phyloP scores from a whole-genome alignment of 1,140 invertebrate species.

The Oncopeltus fasciatus region DNA sequence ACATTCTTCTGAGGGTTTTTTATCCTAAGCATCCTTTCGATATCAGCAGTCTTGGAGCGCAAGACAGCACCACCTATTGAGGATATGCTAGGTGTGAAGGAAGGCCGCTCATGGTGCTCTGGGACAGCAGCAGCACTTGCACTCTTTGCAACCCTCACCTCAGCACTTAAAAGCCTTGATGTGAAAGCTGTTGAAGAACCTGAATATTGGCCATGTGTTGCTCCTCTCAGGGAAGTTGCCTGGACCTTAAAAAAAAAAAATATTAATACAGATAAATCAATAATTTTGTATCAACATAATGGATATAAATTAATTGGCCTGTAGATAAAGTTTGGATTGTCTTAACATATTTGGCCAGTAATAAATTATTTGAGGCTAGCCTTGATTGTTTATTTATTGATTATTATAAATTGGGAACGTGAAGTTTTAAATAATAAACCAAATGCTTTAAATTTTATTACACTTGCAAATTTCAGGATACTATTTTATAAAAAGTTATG shows the following conservation, averaged over 20 bases:
- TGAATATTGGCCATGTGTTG: no score
- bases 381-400: no score
- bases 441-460: no score
- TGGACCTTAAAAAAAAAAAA: conserved; percentile 3
- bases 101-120: conserved; percentile 3
- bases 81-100: conserved; percentile 40
- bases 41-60: conserved; percentile 49
- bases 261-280: neutral
- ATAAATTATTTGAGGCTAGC: no score
- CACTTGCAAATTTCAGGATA: no score
- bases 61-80: conserved; percentile 49
- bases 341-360: no score
- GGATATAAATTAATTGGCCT: no score
- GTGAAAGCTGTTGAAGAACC: neutral
- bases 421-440: no score
- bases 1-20: conserved; percentile 9
- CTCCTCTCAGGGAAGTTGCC: neutral
- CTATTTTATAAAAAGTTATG: no score
- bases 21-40: conserved; percentile 42
- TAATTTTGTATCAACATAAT: no score
- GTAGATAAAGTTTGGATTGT: no score
- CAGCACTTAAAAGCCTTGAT: neutral
- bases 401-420: no score
- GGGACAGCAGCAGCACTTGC: conserved; percentile 18
- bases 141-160: conserved; percentile 19